Conservation (phyloP, 37 sponge, comb jelly and placozoan genomes). For the Aphrocallistes beatrix region DNA sequence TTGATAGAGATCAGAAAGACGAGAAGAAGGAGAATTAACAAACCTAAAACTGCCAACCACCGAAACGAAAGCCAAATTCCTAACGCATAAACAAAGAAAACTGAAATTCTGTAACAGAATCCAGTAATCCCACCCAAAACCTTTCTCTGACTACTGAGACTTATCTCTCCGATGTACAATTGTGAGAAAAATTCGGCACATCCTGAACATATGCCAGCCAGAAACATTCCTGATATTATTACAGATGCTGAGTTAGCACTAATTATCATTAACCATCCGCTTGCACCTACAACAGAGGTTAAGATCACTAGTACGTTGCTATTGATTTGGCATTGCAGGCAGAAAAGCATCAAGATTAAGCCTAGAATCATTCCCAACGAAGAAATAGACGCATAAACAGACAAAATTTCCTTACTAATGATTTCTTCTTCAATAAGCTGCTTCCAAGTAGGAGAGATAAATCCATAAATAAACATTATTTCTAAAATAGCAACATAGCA, state of each 20-base stretch:
- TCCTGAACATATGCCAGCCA: neutral
- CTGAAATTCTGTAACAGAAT: neutral
- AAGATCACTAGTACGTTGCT: neutral
- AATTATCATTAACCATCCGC: neutral
- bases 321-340: neutral
- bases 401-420: neutral
- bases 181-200: neutral
- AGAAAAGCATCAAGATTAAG: neutral
- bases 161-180: neutral
- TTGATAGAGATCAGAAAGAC: neutral
- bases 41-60: neutral
- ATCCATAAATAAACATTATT: neutral
- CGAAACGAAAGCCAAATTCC: neutral
- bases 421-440: neutral
- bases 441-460: neutral
- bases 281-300: neutral
- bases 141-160: neutral
- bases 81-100: neutral
- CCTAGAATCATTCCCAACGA: neutral
- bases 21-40: neutral
- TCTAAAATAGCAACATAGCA: neutral
- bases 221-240: neutral
- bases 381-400: neutral
- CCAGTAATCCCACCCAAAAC: neutral
- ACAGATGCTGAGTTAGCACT: neutral